Conservation (phyloP, 2,888 invertebrate genomes). For the Caradrina kadenii region DNA sequence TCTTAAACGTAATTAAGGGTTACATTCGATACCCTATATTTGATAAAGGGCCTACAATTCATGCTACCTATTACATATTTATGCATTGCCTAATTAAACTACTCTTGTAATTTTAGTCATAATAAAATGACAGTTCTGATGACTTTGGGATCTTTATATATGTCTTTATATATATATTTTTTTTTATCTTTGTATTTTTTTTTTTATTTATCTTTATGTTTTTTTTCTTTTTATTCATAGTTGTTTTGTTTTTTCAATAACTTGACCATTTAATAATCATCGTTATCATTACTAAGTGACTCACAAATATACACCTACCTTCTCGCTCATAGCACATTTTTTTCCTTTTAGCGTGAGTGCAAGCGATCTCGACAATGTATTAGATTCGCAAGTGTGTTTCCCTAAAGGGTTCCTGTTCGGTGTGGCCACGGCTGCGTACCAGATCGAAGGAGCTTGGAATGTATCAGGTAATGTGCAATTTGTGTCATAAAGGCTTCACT, state of each 20-base stretch:
- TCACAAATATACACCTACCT: background rate
- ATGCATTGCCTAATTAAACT: too few species aligned
- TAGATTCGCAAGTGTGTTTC: conserved; percentile 74
- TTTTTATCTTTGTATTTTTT: too few species aligned
- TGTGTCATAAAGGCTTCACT: background rate
- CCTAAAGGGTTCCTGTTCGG: conserved; percentile 83
- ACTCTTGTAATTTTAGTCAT: too few species aligned
- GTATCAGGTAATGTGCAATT: conserved; percentile 75
- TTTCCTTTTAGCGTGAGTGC: conserved; percentile 43
- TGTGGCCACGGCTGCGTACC: conserved; percentile 88
- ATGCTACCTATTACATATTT: too few species aligned
- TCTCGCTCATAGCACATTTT: background rate
- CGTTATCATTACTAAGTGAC: background rate
- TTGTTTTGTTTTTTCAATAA: background rate
- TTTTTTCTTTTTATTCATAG: too few species aligned
- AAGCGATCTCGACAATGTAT: background rate
- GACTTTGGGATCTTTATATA: too few species aligned
- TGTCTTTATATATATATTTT: too few species aligned
- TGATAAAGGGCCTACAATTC: too few species aligned
- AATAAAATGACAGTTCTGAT: too few species aligned
- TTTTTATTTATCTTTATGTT: too few species aligned
- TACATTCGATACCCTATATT: too few species aligned
- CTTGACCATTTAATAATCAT: background rate
- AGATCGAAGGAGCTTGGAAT: conserved; percentile 91
- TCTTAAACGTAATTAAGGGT: too few species aligned